Evolutionary conservation across 2,888 invertebrate genomes (phyloP), one percentile per base, ranked within the genome.

Genomic region (Petrolisthes manimaculis): DNA sequence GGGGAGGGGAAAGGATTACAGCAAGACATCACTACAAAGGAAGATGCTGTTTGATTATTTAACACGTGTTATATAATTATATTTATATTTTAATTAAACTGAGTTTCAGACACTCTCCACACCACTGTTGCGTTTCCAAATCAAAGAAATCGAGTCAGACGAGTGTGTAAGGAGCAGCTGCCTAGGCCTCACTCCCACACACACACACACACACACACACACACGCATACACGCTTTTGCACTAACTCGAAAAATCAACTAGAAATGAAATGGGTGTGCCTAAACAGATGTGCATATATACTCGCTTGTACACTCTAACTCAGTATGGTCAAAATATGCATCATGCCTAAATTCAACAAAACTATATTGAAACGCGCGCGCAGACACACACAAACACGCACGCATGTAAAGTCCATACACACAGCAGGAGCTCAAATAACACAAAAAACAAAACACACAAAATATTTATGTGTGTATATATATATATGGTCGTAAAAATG

Each of bases 41-140:
- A 86, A 86, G 74, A 81, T 51, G 37, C 37, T 37, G 81, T 86
- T 86, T 86, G 86, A 86, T 86, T 84, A 54, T 75, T 51, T 51
- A 37, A 67, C 69, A 24, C 71, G 18, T 37, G 37, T 37, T 37
- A 37, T 37, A 37, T 37, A 37, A 37, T 37, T 37, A 37, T 37
- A 37, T 37, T 37, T 37, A 37, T 56, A n/a, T 83, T 85, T 78
- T 71, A 71, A 71, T 78, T 71, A 71, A 71, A 71, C 21, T 71
- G 71, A 86, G 74, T 71, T 74, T 81, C 37, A 56, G 55, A 83
- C 75, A 71, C 75, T 37, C 37, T 37, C 37, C 37, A 37, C 37
- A 37, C 37, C 37, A 37, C 37, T 37, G 37, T 37, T 37, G 37
- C 37, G 37, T 37, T 37, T 37, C 37, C 37, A 37, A 37, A 37